Evolutionary conservation across 2,113 vertebrate genomes (phyloP).

Genomic region (Fregetta grallaria): DNA sequence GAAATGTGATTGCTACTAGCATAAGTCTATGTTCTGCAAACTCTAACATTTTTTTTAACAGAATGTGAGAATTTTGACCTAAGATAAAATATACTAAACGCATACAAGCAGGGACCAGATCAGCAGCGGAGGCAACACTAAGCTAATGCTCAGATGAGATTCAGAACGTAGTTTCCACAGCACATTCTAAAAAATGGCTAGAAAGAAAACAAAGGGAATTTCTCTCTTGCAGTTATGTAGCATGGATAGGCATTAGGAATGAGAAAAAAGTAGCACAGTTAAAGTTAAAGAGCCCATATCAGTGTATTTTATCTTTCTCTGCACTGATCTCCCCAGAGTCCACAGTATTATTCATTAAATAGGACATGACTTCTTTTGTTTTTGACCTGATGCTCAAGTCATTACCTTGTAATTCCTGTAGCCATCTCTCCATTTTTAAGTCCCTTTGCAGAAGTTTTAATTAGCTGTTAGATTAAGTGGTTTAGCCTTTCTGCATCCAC

Average conservation of each 20-base stretch:
- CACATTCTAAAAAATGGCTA: background rate
- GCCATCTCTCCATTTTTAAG: background rate
- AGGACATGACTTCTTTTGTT: background rate
- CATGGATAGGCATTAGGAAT: background rate
- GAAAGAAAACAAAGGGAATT: background rate
- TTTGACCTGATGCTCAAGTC: background rate
- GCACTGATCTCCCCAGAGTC: background rate
- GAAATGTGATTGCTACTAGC: background rate
- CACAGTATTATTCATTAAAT: background rate
- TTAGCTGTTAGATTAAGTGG: background rate
- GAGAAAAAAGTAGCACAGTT: background rate
- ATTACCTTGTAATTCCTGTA: background rate
- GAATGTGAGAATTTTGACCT: background rate
- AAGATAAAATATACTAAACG: background rate
- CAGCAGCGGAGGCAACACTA: background rate
- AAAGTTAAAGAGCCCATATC: background rate
- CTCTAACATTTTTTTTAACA: background rate
- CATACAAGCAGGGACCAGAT: background rate
- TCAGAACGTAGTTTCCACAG: background rate
- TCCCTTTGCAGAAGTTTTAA: background rate
- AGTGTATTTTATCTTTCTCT: background rate
- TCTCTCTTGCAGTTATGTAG: background rate
- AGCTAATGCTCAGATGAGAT: background rate
- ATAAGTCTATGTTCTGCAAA: background rate
- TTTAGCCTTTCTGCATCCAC: background rate